Conservation (phyloP, 2,888 invertebrate genomes). For the Maniola hyperantus region DNA sequence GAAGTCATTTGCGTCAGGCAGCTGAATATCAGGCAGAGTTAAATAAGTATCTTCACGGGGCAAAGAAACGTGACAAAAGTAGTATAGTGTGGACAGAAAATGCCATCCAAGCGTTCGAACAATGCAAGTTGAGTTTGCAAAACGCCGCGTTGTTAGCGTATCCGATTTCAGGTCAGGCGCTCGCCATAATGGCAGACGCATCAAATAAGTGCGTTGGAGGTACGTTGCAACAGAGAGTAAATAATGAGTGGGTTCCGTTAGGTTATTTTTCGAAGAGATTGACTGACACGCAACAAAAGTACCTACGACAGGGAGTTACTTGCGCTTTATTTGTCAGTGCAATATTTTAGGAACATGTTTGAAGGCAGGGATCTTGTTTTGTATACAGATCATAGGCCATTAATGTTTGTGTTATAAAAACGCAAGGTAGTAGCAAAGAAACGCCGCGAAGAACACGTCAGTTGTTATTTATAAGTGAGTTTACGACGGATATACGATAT, state of each 20-base stretch:
- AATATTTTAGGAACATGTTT: slow-evolving; percentile 3
- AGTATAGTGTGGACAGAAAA: neutral
- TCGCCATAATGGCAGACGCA: slow-evolving; percentile 27
- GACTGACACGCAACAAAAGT: slow-evolving; percentile 35
- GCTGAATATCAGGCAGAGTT: neutral
- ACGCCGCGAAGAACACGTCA: neutral
- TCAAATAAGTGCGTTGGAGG: slow-evolving; percentile 31
- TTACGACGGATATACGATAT: neutral
- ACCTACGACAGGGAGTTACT: slow-evolving; percentile 1
- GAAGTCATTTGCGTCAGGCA: slow-evolving; percentile 20
- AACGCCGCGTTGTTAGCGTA: slow-evolving; percentile 22
- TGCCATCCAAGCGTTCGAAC: neutral
- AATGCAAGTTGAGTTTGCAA: neutral
- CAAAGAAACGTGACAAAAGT: neutral
- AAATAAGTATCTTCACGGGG: neutral
- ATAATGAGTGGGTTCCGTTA: slow-evolving; percentile 39
- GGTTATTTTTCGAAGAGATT: slow-evolving; percentile 53
- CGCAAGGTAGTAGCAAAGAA: neutral
- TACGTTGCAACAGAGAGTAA: slow-evolving; percentile 42
- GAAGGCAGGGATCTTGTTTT: neutral
- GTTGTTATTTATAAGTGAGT: neutral
- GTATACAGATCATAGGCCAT: neutral
- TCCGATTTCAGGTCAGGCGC: slow-evolving; percentile 10
- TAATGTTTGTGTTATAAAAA: neutral
- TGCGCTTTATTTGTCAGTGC: neutral